Percentiles rank a stretch among this genome's conserved stretches.
These are phyloP conservation scores for Sinotaia quadrata DNA, from an alignment of 2,888 invertebrate species.

Conservation along the genomic window DNA sequence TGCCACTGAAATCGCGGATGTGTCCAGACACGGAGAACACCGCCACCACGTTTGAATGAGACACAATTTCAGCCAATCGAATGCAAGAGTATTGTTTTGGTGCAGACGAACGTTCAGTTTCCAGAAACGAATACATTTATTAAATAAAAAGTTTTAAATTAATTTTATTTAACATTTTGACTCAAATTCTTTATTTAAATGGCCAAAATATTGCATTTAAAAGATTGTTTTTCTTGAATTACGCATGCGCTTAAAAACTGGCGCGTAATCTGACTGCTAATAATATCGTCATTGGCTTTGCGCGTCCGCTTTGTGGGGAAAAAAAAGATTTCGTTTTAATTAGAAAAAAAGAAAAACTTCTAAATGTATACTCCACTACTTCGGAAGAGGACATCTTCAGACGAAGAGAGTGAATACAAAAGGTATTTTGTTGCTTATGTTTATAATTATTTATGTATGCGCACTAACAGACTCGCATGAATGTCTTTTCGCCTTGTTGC, in stretches of 20 bases:
- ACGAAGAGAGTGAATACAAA: no score
- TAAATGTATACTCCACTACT: no score
- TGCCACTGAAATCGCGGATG: conserved; percentile 36
- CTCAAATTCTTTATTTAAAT: neutral
- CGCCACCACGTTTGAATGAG: conserved; percentile 66
- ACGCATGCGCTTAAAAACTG: conserved; percentile 45
- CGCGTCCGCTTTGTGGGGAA: no score
- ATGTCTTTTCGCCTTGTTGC: no score
- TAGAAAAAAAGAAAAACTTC: no score
- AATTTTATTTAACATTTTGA: neutral
- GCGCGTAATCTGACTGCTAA: conserved; percentile 48
- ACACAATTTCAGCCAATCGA: conserved; percentile 59
- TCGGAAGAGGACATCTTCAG: no score
- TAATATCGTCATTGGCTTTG: no score
- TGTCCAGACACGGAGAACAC: conserved; percentile 49
- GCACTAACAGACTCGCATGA: no score
- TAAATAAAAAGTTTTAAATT: neutral
- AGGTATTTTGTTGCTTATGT: no score
- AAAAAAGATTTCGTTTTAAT: conserved; percentile 10
- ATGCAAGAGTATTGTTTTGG: conserved; percentile 42
- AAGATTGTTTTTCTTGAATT: neutral
- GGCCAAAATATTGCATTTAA: conserved; percentile 1
- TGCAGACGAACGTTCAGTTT: conserved; percentile 36
- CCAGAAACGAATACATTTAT: neutral
- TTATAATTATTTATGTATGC: no score